phyloP scores from a whole-genome alignment of 2,113 vertebrate genomes.

The Heptranchias perlo region DNA sequence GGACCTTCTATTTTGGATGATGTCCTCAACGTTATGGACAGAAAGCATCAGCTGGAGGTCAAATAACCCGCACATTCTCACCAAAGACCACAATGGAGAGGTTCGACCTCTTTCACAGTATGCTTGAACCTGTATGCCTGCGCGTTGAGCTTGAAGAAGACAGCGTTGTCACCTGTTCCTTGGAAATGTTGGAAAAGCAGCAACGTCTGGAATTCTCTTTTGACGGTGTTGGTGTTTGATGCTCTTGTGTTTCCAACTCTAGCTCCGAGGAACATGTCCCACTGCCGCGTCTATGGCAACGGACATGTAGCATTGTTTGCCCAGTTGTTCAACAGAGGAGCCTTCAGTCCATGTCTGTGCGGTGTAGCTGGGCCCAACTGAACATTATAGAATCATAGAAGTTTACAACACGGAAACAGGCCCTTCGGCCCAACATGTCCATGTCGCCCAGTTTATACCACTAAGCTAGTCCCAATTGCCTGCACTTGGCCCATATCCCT shows the following conservation, averaged over 20 bases:
- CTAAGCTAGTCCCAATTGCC: too few species aligned
- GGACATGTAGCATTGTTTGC: neutral
- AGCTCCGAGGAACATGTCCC: neutral
- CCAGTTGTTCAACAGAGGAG: neutral
- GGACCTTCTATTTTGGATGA: slow-evolving; percentile 96
- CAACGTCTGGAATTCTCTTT: neutral
- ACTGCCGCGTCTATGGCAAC: neutral
- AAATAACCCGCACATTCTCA: neutral
- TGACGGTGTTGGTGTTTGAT: neutral
- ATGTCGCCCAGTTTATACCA: too few species aligned
- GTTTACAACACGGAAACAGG: too few species aligned
- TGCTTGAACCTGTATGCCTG: neutral
- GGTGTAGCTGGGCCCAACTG: neutral
- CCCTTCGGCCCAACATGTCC: too few species aligned
- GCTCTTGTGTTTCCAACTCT: neutral
- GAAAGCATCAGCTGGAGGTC: slow-evolving; percentile 45
- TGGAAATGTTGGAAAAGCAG: neutral
- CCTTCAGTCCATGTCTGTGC: neutral
- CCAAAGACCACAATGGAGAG: neutral
- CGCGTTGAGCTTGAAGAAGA: neutral
- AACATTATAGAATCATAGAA: too few species aligned
- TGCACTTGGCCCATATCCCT: too few species aligned
- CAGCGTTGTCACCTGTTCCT: too few species aligned
- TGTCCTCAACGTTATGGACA: slow-evolving; percentile 95
- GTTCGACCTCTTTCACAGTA: neutral